Evolutionary conservation across 1,140 invertebrate species (phyloP).

Genomic region (Orius insidiosus): DNA sequence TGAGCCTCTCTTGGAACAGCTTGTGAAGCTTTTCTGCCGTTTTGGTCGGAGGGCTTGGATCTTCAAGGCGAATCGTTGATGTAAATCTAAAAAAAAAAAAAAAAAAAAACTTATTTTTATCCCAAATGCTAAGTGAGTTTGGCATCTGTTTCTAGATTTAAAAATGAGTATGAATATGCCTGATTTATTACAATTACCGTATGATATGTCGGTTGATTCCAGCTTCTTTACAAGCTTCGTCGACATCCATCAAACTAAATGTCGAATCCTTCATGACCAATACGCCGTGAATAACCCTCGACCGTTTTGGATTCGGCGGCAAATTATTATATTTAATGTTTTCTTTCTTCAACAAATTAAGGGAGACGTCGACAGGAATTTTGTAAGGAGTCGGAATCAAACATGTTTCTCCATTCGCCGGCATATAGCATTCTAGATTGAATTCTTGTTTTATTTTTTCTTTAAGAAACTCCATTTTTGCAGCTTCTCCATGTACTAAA

Average conservation of each 20-base stretch:
- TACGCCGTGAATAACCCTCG: conserved; percentile 72
- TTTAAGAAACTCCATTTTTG: conserved; percentile 55
- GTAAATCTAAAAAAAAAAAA: conserved; percentile 87
- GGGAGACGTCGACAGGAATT: conserved; percentile 76
- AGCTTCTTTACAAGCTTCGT: conserved; percentile 73
- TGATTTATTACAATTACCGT: conserved; percentile 22
- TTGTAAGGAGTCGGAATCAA: conserved; percentile 60
- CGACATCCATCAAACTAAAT: conserved; percentile 73
- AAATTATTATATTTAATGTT: conserved; percentile 56
- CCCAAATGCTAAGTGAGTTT: background rate
- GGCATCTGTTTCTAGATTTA: background rate
- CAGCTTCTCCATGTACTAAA: conserved; percentile 79
- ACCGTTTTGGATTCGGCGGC: conserved; percentile 72
- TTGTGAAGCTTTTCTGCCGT: conserved; percentile 63
- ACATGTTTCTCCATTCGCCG: conserved; percentile 90
- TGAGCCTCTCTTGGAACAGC: conserved; percentile 54
- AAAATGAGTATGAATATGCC: background rate
- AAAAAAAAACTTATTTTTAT: background rate
- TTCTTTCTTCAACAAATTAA: conserved; percentile 68
- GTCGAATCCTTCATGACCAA: conserved; percentile 78
- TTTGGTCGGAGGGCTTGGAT: conserved; percentile 52
- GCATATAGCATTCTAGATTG: conserved; percentile 81
- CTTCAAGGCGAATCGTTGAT: conserved; percentile 68
- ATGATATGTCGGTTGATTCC: conserved; percentile 65
- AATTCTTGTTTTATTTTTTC: conserved; percentile 69